Percentiles rank a stretch among this genome's conserved stretches.
phyloP scores from a whole-genome alignment of 2,797 vertebrate genomes.

The Taeniopygia guttata region DNA sequence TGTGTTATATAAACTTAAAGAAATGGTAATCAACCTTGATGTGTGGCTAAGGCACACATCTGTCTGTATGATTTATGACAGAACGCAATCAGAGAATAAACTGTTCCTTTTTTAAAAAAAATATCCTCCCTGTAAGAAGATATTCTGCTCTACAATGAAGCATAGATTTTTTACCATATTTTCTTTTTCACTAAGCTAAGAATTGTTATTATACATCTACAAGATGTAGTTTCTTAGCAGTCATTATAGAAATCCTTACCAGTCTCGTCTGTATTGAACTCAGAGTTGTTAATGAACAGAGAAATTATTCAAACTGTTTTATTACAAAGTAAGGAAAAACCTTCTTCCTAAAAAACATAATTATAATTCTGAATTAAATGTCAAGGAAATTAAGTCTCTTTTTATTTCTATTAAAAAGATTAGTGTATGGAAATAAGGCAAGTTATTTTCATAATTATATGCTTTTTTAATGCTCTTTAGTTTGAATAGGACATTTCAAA shows the following conservation, averaged over 20 bases:
- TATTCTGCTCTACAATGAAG: conserved; percentile 16
- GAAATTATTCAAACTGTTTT: neutral
- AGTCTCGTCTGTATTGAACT: neutral
- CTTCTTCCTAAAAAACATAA: neutral
- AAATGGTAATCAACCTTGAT: conserved; percentile 75
- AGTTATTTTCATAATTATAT: neutral
- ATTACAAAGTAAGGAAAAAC: neutral
- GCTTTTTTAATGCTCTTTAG: neutral
- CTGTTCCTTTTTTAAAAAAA: neutral
- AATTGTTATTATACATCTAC: neutral
- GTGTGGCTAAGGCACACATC: conserved; percentile 76
- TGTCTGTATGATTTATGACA: conserved; percentile 70
- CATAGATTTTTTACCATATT: neutral
- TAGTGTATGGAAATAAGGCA: fast-evolving
- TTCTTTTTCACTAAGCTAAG: neutral
- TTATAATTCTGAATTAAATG: neutral
- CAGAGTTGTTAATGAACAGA: neutral
- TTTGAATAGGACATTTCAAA: neutral
- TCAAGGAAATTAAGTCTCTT: neutral
- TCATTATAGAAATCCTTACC: neutral
- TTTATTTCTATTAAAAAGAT: neutral
- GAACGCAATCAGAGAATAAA: conserved; percentile 61
- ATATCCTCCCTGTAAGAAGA: conserved; percentile 5
- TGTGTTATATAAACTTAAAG: conserved; percentile 61
- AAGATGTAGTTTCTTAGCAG: neutral